Evolutionary conservation across 2,113 vertebrate species (phyloP).

Genomic region (Microtus montanus): DNA sequence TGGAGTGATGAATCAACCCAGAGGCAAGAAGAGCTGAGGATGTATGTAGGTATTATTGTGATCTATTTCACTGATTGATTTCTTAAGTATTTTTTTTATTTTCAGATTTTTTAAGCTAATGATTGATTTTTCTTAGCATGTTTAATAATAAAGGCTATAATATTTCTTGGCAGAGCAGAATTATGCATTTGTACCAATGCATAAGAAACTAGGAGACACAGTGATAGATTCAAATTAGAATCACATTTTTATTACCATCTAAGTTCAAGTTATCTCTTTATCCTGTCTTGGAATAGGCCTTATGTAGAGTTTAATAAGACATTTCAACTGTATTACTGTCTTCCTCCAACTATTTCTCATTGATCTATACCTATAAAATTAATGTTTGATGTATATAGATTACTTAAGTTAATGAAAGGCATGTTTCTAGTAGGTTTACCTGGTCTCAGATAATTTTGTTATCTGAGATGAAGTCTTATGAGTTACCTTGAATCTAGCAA

Average conservation of each 20-base stretch:
- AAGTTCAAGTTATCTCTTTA: slow-evolving; percentile 3
- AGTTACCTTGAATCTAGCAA: background rate
- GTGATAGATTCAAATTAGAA: background rate
- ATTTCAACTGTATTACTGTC: background rate
- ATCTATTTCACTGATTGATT: background rate
- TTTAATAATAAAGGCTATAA: background rate
- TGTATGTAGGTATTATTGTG: background rate
- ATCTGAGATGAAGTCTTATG: background rate
- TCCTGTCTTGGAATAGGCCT: background rate
- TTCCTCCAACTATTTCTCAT: background rate
- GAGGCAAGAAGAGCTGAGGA: background rate
- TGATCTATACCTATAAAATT: background rate
- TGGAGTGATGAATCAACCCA: background rate
- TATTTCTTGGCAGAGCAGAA: background rate
- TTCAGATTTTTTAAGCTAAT: background rate
- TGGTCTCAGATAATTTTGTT: background rate
- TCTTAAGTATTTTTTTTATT: background rate
- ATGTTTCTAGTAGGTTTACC: background rate
- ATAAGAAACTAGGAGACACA: background rate
- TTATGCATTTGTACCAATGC: background rate
- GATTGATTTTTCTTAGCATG: background rate
- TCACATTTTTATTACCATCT: background rate
- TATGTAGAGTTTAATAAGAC: background rate
- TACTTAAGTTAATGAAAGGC: background rate
- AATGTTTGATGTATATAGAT: background rate